Conservation (phyloP, 2,113 vertebrate species). For the Gavialis gangeticus region DNA sequence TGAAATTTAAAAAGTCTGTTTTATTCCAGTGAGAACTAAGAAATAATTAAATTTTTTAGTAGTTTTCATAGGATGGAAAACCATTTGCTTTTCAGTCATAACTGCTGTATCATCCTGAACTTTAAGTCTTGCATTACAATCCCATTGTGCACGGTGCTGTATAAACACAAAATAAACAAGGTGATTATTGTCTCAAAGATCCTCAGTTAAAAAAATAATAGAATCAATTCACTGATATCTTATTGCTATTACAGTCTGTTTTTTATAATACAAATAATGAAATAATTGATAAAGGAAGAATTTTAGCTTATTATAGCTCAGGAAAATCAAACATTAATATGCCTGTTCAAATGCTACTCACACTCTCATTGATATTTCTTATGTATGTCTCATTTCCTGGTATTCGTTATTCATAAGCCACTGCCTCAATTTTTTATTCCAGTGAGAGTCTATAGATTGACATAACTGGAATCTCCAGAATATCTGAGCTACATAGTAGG, state of each 20-base stretch:
- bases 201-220: neutral
- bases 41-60: no score
- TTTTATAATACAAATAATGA: neutral
- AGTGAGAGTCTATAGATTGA: neutral
- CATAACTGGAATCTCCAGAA: neutral
- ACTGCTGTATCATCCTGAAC: neutral
- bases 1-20: no score
- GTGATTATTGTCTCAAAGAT: neutral
- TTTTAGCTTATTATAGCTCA: neutral
- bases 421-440: neutral
- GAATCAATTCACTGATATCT: neutral
- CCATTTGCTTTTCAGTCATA: no score
- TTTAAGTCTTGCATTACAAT: neutral
- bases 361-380: neutral
- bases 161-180: neutral
- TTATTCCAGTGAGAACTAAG: no score
- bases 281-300: neutral
- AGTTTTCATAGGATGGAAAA: no score
- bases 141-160: fast-evolving
- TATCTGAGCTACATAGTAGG: neutral
- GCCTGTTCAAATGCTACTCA: fast-evolving
- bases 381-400: neutral
- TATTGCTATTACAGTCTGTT: neutral
- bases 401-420: neutral
- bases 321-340: neutral